Evolutionary conservation across 1,140 invertebrate species (phyloP).

Genomic region (Conus betulinus): DNA sequence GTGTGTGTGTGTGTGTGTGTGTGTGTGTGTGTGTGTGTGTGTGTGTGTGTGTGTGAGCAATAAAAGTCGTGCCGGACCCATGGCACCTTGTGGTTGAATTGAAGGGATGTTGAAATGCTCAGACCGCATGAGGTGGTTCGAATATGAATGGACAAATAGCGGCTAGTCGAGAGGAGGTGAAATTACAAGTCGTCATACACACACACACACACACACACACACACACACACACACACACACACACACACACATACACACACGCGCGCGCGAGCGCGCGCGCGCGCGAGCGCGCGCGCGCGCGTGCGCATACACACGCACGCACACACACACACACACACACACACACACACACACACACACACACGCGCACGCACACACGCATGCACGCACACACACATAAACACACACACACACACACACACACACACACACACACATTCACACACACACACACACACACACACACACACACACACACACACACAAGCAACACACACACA

Average conservation of each 20-base stretch:
- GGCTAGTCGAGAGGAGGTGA: too few relatives aligned
- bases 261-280: neutral
- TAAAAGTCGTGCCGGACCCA: neutral
- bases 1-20: neutral
- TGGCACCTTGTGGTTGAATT: too few relatives aligned
- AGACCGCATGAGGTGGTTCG: too few relatives aligned
- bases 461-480: slow-evolving; percentile 25
- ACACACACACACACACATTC: slow-evolving; percentile 25
- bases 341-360: slow-evolving; percentile 20
- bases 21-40: neutral
- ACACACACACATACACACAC: neutral
- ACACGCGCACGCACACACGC: slow-evolving; percentile 11
- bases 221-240: too few relatives aligned
- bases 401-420: slow-evolving; percentile 11
- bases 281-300: slow-evolving; percentile 1
- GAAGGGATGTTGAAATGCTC: too few relatives aligned
- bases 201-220: neutral
- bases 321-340: slow-evolving; percentile 24
- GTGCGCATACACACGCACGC: slow-evolving; percentile 15
- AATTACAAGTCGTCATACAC: too few relatives aligned
- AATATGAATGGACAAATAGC: too few relatives aligned
- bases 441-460: slow-evolving; percentile 18
- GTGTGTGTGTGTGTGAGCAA: neutral
- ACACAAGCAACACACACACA: neutral
- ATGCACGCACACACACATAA: slow-evolving; percentile 3